Conservation (phyloP, 2,797 vertebrate genomes). For the Eleutherodactylus coqui region DNA sequence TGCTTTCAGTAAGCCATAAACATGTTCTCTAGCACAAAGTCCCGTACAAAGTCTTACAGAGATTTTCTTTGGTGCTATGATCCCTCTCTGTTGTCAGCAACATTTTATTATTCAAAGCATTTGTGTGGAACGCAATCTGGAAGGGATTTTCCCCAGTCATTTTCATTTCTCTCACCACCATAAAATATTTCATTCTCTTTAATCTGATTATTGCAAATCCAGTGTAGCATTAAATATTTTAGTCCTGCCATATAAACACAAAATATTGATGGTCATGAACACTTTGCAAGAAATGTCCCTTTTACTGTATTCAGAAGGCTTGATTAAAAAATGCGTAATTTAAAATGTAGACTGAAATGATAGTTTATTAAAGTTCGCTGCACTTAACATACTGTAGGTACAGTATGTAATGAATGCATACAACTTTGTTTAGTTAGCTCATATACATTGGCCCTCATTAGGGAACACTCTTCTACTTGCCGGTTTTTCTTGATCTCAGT, state of each 20-base stretch:
- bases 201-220: constrained; percentile 36
- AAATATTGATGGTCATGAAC: constrained; percentile 33
- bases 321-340: background rate
- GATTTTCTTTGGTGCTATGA: constrained; percentile 34
- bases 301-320: background rate
- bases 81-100: constrained; percentile 31
- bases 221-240: constrained; percentile 30
- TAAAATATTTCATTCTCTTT: constrained; percentile 44
- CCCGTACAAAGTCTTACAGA: constrained; percentile 37
- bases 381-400: background rate
- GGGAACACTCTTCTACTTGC: background rate
- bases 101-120: constrained; percentile 50
- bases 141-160: constrained; percentile 34
- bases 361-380: background rate
- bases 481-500: background rate
- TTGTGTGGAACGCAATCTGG: constrained; percentile 42
- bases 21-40: constrained; percentile 27
- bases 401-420: background rate
- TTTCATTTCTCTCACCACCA: constrained; percentile 40
- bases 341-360: background rate
- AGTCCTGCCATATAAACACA: constrained; percentile 31
- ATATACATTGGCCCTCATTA: background rate
- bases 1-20: constrained; percentile 46
- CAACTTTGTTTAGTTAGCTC: background rate
- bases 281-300: background rate